Evolutionary conservation across 1,140 invertebrate species (phyloP), one percentile per base, ranked within the genome.

Genomic region (Vanessa atalanta): DNA sequence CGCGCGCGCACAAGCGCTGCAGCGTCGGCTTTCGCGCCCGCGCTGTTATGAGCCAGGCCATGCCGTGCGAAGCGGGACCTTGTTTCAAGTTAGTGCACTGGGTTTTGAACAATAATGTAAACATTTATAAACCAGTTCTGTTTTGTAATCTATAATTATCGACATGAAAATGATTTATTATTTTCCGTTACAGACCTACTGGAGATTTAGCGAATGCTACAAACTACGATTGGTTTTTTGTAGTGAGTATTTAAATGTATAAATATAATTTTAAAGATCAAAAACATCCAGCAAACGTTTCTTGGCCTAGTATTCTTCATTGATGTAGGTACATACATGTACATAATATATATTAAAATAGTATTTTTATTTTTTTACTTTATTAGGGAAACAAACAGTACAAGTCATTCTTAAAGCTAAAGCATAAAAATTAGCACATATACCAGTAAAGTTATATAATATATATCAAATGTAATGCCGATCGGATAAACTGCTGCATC

Each of bases 1-100:
- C 86, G 65, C 89, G 90, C 20, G 92, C 91, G 14, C 82, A 84
- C 75, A 93, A 93, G 67, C 84, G 83, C n/a, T 93, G 93, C 76
- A 85, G 89, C 78, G 75, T 89, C 23, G 91, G 91, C 13, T 89
- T 81, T 75, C 83, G 85, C 4, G 87, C 85, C 1, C 77, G 87
- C 50, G 88, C 90, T 23, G 79, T 87, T 11, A 51, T 93, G 50
- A 89, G 88, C 68, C 92, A 93, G 74, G 91, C 93, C 37, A 86
- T 89, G 80, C 90, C 89, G 0, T 91, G 90, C 47, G 90, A 88
- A 1, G 83, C 81, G 0, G 90, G 90, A 23, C 90, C 88, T 12
- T 92, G 89, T 60, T 70, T 83, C 67, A 89, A 83, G 88, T 90
- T 37, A 47, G 16, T 23, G 53, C 13, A 9, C 9, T 43, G 26